Evolutionary conservation across 2,797 vertebrate species (phyloP).

Genomic region (Presbytis comata): DNA sequence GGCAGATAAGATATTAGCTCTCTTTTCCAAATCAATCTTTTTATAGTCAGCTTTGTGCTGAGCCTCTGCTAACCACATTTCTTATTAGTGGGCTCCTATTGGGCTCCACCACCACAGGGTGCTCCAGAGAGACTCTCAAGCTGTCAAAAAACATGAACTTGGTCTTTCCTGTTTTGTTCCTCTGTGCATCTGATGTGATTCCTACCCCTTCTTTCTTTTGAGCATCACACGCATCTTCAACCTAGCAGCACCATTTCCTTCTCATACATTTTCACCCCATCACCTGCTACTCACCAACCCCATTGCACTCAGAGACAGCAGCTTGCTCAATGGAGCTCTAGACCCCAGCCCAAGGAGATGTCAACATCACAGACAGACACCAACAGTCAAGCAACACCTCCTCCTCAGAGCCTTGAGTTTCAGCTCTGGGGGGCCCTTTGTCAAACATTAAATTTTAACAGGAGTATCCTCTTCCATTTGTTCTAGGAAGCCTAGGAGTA

Average conservation of each 20-base stretch:
- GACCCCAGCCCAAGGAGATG: not conserved
- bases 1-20: not conserved
- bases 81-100: too few species aligned
- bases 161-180: not conserved
- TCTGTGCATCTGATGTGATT: not conserved
- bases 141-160: accelerated
- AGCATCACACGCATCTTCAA: not conserved
- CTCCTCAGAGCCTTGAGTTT: not conserved
- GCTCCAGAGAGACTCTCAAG: too few species aligned
- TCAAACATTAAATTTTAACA: not conserved
- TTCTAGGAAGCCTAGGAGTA: not conserved
- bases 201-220: not conserved
- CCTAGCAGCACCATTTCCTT: not conserved
- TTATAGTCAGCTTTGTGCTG: not conserved
- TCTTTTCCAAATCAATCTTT: not conserved
- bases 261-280: too few species aligned
- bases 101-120: too few species aligned
- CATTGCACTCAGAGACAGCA: too few species aligned
- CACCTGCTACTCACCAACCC: too few species aligned
- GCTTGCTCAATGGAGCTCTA: not conserved
- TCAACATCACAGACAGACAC: not conserved
- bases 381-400: not conserved
- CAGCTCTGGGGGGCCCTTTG: not conserved
- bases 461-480: not conserved
- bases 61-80: not conserved